These are phyloP conservation scores for Macrochelys suwanniensis DNA, from an alignment of 2,797 vertebrate species.

Conservation along the genomic window DNA sequence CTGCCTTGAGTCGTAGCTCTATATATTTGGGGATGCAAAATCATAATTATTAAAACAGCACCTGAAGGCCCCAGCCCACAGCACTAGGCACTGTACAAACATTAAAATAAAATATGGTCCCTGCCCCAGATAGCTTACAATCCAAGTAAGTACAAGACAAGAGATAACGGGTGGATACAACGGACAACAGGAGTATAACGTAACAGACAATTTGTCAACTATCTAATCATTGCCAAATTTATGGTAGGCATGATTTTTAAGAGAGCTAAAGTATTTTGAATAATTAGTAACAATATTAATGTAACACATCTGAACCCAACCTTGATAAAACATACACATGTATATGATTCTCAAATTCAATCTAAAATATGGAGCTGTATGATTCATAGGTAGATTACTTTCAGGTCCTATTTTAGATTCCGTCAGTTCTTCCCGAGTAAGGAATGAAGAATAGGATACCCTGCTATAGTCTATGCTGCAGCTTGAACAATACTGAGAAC, in stretches of 20 bases:
- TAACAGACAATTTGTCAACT: neutral
- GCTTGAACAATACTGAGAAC: rapidly evolving
- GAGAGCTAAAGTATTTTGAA: neutral
- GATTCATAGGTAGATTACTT: rapidly evolving
- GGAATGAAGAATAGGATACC: neutral
- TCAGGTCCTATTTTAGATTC: neutral
- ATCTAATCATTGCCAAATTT: neutral
- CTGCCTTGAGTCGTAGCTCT: rapidly evolving
- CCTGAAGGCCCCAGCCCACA: rapidly evolving
- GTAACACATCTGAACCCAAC: neutral
- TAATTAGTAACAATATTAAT: neutral
- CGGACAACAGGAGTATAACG: neutral
- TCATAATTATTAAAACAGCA: neutral
- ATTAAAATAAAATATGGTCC: neutral
- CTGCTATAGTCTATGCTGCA: rapidly evolving
- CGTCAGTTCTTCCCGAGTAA: neutral
- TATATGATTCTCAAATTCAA: neutral
- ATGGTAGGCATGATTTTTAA: neutral
- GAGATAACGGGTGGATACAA: rapidly evolving
- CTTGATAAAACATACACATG: neutral
- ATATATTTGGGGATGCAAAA: neutral
- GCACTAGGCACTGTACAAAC: rapidly evolving
- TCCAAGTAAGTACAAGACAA: neutral
- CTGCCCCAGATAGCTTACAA: neutral
- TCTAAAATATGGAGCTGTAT: neutral